These are phyloP conservation scores for Brachypterus glaber DNA, from an alignment of 2,888 invertebrate species.

Conservation along the genomic window DNA sequence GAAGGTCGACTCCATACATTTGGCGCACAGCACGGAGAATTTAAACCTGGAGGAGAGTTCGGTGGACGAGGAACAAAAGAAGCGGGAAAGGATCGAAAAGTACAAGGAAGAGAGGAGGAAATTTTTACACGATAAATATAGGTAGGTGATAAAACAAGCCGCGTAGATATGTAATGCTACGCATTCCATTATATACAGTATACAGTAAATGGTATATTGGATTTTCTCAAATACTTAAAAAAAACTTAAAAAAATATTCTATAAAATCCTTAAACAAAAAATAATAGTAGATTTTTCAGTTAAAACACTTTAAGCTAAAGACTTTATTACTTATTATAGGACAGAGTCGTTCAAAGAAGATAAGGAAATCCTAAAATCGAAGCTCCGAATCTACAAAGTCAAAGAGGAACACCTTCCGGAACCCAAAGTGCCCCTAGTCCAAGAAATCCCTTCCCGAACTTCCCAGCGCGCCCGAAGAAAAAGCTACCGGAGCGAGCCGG, in stretches of 20 bases:
- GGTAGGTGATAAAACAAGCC: slow-evolving; percentile 23
- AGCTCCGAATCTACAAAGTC: slow-evolving; percentile 39
- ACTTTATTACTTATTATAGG: too few relatives aligned
- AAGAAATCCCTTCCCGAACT: too few relatives aligned
- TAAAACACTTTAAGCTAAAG: too few relatives aligned
- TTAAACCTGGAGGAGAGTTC: slow-evolving; percentile 14
- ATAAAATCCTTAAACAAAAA: too few relatives aligned
- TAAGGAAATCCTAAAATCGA: slow-evolving; percentile 44
- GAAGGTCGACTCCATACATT: slow-evolving; percentile 29
- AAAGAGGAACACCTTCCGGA: slow-evolving; percentile 21
- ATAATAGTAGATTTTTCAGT: too few relatives aligned
- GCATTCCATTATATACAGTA: too few relatives aligned
- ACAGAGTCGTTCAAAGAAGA: slow-evolving; percentile 66
- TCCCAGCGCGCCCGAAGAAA: slow-evolving; percentile 21
- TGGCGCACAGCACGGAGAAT: slow-evolving; percentile 34
- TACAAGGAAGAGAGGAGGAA: slow-evolving; percentile 85
- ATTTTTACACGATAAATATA: slow-evolving; percentile 73
- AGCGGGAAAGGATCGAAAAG: slow-evolving; percentile 76
- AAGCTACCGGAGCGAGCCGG: slow-evolving; percentile 19
- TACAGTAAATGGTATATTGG: too few relatives aligned
- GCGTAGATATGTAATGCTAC: too few relatives aligned
- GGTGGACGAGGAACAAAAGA: slow-evolving; percentile 41
- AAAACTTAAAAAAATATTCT: too few relatives aligned
- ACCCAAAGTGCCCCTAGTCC: slow-evolving; percentile 7
- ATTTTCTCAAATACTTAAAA: too few relatives aligned